These are phyloP conservation scores for Osmerus mordax DNA, from an alignment of 2,113 vertebrate species.

Conservation along the genomic window DNA sequence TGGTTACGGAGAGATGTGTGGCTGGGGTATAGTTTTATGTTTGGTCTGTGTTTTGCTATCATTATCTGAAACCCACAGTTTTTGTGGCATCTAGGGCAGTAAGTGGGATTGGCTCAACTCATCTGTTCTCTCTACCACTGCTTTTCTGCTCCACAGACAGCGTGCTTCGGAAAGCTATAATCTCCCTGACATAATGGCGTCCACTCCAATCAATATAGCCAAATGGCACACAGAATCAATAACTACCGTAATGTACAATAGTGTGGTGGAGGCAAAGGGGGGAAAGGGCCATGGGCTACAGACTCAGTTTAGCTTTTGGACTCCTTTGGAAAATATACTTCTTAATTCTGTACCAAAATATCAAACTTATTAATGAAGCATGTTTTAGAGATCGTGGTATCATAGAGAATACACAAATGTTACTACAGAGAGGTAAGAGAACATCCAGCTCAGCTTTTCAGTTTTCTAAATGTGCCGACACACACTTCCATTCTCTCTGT, in stretches of 20 bases:
- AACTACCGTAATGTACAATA: constrained; percentile 49
- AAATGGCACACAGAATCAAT: constrained; percentile 61
- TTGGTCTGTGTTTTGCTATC: constrained; percentile 22
- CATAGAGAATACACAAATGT: constrained; percentile 47
- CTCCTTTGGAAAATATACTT: constrained; percentile 43
- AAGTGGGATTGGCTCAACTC: constrained; percentile 40
- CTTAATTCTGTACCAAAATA: constrained; percentile 63
- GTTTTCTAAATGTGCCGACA: constrained; percentile 2
- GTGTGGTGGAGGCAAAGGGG: constrained; percentile 29
- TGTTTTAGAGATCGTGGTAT: constrained; percentile 58
- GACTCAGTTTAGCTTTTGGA: constrained; percentile 38
- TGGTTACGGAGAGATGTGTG: neutral
- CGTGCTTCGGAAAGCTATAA: constrained; percentile 54
- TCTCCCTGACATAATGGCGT: constrained; percentile 65
- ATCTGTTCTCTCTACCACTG: constrained; percentile 46
- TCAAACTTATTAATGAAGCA: constrained; percentile 55
- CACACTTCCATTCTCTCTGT: constrained; percentile 1
- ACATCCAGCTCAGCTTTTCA: neutral
- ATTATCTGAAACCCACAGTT: constrained; percentile 15
- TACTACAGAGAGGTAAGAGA: constrained; percentile 25
- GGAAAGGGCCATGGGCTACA: constrained; percentile 18
- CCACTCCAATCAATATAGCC: constrained; percentile 65
- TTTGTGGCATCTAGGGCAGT: constrained; percentile 17
- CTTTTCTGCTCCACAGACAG: constrained; percentile 51
- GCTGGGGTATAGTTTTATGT: constrained; percentile 1